phyloP scores from a whole-genome alignment of 2,797 vertebrate genomes.

The Myotis planiceps region DNA sequence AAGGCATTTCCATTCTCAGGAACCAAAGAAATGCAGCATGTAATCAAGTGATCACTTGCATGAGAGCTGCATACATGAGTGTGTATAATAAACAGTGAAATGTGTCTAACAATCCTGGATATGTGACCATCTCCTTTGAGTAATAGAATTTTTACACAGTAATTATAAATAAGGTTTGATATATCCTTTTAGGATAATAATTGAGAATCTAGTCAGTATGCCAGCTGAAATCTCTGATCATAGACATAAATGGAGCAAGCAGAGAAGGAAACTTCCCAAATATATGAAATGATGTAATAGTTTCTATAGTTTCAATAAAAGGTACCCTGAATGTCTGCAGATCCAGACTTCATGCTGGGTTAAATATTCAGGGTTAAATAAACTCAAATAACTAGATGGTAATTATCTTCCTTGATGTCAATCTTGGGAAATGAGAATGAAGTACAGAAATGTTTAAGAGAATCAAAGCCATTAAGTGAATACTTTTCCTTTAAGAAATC shows the following conservation, averaged over 20 bases:
- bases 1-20: background rate
- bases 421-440: background rate
- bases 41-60: background rate
- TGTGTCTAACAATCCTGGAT: background rate
- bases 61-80: background rate
- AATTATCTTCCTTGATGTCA: background rate
- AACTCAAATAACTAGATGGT: background rate
- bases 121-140: background rate
- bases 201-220: background rate
- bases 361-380: background rate
- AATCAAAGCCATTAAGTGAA: background rate
- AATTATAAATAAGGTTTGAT: background rate
- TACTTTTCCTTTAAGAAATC: background rate
- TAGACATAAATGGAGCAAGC: background rate
- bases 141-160: background rate
- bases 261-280: background rate
- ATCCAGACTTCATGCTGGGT: background rate
- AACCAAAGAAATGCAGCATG: background rate
- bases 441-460: background rate
- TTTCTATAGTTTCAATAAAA: background rate
- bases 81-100: background rate
- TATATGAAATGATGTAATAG: background rate
- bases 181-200: background rate
- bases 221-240: background rate
- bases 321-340: background rate